Conservation (phyloP, 2,888 invertebrate species). For the Dermolepida albohirtum region DNA sequence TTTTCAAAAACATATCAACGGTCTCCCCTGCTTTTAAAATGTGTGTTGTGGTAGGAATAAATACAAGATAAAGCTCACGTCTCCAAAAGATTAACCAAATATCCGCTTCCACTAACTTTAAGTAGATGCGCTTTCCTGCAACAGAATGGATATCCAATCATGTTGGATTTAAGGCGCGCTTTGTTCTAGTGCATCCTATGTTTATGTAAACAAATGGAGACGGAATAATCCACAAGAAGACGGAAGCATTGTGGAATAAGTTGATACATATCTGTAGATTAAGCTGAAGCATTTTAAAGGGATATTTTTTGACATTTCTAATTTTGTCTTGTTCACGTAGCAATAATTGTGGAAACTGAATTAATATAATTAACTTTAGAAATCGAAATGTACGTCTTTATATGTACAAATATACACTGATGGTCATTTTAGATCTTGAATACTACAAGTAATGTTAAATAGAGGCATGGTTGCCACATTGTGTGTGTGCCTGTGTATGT, state of each 20-base stretch:
- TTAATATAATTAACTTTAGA: no score
- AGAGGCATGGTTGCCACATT: no score
- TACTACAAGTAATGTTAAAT: no score
- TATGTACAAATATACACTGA: no score
- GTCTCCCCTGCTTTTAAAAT: not conserved
- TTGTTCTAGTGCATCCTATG: slow-evolving; percentile 47
- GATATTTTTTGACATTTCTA: no score
- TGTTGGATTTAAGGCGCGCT: slow-evolving; percentile 48
- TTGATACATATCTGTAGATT: slow-evolving; percentile 25
- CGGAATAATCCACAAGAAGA: slow-evolving; percentile 46
- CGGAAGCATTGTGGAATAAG: slow-evolving; percentile 22
- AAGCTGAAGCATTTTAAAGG: not conserved
- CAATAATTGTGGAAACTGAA: no score
- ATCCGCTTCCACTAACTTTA: slow-evolving; percentile 49
- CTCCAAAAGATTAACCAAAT: slow-evolving; percentile 49
- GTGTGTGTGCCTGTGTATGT: no score
- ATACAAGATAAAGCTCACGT: slow-evolving; percentile 24
- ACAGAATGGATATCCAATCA: slow-evolving; percentile 53
- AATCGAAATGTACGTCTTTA: no score
- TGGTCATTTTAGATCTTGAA: no score
- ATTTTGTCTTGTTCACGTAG: no score
- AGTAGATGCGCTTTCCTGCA: slow-evolving; percentile 48
- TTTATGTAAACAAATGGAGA: slow-evolving; percentile 50
- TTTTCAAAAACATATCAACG: not conserved
- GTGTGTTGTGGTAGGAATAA: slow-evolving; percentile 18